A percentile compares a stretch with the other conserved stretches of the same genome.
These are phyloP conservation scores for Eupithecia tripunctaria DNA, from an alignment of 2,888 invertebrate species.

Conservation along the genomic window DNA sequence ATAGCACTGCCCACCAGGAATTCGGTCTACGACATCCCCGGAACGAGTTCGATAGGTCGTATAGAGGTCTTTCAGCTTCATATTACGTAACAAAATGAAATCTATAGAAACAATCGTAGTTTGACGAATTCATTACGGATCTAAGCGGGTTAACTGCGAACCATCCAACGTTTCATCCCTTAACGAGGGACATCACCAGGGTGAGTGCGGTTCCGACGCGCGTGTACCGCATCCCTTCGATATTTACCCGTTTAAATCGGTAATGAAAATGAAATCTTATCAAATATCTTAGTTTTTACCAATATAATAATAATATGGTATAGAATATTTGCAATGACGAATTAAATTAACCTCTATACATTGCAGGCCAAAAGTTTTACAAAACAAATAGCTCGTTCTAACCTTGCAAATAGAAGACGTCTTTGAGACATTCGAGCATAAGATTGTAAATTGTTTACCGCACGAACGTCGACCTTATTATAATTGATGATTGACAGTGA, in stretches of 20 bases:
- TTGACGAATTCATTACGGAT: no score
- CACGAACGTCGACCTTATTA: not conserved
- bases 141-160: no score
- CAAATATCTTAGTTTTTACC: not conserved
- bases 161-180: no score
- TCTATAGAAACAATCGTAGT: no score
- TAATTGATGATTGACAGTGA: slow-evolving; percentile 6
- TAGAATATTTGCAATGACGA: not conserved
- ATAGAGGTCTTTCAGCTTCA: not conserved
- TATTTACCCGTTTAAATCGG: no score
- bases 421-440: not conserved
- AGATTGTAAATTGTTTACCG: slow-evolving; percentile 1
- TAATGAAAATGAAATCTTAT: slow-evolving; percentile 1
- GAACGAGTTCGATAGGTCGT: not conserved
- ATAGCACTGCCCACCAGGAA: not conserved
- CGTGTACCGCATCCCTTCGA: no score
- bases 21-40: not conserved
- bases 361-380: slow-evolving; percentile 31
- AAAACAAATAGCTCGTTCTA: not conserved
- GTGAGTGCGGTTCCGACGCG: no score
- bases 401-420: not conserved
- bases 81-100: not conserved
- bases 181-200: no score
- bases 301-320: not conserved
- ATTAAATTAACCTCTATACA: slow-evolving; percentile 15